Conservation (phyloP, 2,888 invertebrate species). For the Xanthostigma xanthostigma region DNA sequence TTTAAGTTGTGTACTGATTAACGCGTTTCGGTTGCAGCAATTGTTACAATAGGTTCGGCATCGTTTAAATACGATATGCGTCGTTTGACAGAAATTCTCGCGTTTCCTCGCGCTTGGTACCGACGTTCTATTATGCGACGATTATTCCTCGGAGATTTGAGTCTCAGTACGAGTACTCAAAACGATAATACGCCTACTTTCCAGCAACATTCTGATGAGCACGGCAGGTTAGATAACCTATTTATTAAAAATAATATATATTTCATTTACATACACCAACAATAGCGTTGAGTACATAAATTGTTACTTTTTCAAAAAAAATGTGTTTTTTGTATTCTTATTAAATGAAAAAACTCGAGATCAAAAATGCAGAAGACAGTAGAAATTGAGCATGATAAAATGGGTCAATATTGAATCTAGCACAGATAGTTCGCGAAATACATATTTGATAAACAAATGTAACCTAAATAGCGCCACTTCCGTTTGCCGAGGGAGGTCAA, state of each 20-base stretch:
- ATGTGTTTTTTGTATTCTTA: too few species aligned
- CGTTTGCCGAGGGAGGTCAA: too few species aligned
- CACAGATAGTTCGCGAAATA: too few species aligned
- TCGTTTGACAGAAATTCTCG: slow-evolving; percentile 86
- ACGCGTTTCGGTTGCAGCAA: slow-evolving; percentile 39
- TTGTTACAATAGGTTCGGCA: slow-evolving; percentile 89
- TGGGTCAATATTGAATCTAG: too few species aligned
- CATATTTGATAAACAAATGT: too few species aligned
- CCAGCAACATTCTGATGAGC: not conserved
- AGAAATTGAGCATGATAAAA: too few species aligned
- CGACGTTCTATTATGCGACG: slow-evolving; percentile 81
- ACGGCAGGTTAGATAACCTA: not conserved
- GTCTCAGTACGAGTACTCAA: slow-evolving; percentile 29
- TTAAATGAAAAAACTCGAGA: too few species aligned
- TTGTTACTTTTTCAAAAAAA: too few species aligned
- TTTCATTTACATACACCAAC: not conserved
- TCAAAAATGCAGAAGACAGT: too few species aligned
- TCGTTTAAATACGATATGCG: slow-evolving; percentile 99
- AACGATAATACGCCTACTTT: not conserved
- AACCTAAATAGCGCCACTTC: too few species aligned
- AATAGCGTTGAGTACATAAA: too few species aligned
- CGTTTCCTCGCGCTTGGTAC: slow-evolving; percentile 99
- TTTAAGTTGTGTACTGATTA: not conserved
- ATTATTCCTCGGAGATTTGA: slow-evolving; percentile 86
- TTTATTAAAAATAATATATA: not conserved